These are phyloP conservation scores for Venusia cambrica DNA, from an alignment of 2,888 invertebrate species.

Conservation along the genomic window DNA sequence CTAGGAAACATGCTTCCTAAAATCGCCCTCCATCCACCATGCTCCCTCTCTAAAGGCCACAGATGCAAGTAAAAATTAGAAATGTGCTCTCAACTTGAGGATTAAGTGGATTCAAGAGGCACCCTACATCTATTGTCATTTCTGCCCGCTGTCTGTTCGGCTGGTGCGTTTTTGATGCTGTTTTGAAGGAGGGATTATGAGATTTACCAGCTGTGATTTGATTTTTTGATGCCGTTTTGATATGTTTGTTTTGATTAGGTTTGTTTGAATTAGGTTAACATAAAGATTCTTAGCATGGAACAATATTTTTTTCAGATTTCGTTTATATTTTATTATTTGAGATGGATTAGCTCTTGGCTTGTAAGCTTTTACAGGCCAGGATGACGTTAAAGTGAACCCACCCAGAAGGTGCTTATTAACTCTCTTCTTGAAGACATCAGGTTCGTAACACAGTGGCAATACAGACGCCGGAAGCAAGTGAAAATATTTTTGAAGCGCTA, in stretches of 20 bases:
- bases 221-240: conserved; percentile 20
- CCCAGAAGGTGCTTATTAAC: no score
- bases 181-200: conserved; percentile 20
- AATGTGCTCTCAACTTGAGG: conserved; percentile 27
- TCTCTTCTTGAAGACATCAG: no score
- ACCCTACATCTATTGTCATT: conserved; percentile 28
- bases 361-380: no score
- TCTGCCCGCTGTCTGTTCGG: conserved; percentile 21
- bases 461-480: no score
- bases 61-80: conserved; percentile 36
- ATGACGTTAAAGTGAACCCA: no score
- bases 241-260: conserved; percentile 16
- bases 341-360: no score
- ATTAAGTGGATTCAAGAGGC: conserved; percentile 34
- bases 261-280: not conserved
- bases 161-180: conserved; percentile 24
- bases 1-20: no score
- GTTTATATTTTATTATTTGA: no score
- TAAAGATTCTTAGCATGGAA: no score
- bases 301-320: no score
- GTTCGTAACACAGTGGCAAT: no score
- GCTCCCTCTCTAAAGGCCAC: conserved; percentile 25
- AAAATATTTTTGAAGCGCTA: no score
- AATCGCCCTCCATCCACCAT: not conserved
- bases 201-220: conserved; percentile 18